Evolutionary conservation across 2,113 vertebrate species (phyloP).

Genomic region (Fregetta grallaria): DNA sequence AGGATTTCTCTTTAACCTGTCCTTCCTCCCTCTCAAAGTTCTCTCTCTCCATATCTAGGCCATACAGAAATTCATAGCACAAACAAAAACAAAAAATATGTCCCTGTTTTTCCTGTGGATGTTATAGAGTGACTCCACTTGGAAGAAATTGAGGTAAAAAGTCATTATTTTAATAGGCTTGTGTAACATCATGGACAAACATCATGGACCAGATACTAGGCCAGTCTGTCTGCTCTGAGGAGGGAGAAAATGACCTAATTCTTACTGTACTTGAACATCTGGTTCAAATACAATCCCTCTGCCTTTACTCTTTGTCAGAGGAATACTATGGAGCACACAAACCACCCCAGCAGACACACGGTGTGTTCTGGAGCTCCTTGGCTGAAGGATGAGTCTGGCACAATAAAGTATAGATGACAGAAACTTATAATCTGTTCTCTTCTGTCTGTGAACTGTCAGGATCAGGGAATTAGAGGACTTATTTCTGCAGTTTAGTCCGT

Average conservation of each 20-base stretch:
- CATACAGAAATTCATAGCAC: background rate
- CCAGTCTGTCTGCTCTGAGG: background rate
- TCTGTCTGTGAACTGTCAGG: background rate
- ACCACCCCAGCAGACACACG: background rate
- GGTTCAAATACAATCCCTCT: background rate
- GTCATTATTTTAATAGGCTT: background rate
- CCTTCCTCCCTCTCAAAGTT: background rate
- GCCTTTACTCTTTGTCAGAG: background rate
- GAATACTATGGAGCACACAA: background rate
- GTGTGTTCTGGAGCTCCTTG: background rate
- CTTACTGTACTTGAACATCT: background rate
- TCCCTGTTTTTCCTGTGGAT: background rate
- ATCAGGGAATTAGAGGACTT: background rate
- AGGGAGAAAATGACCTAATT: background rate
- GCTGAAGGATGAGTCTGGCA: background rate
- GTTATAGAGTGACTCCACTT: background rate
- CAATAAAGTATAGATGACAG: background rate
- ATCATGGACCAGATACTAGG: background rate
- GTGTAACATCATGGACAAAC: background rate
- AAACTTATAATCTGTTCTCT: background rate
- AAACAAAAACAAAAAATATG: background rate
- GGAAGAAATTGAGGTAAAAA: background rate
- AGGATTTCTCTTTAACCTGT: background rate
- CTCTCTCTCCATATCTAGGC: background rate
- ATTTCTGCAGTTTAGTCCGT: background rate